Evolutionary conservation across 2,888 invertebrate species (phyloP).

Genomic region (Eledona agricola): DNA sequence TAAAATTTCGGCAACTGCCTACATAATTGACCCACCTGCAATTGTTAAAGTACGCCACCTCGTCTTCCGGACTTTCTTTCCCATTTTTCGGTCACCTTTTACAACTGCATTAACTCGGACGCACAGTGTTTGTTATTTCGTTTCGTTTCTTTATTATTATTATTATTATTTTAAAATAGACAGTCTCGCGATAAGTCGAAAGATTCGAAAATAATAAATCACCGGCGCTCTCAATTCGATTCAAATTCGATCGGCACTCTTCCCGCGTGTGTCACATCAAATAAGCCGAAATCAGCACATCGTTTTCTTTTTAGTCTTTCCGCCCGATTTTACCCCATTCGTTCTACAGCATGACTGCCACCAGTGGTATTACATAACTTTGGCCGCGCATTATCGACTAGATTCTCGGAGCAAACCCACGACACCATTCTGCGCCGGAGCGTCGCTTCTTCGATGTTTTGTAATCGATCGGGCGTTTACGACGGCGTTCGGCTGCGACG

Average conservation of each 20-base stretch:
- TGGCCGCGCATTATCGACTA: conserved; percentile 51
- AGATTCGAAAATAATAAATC: no score
- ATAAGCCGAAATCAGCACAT: conserved; percentile 22
- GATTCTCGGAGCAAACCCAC: conserved; percentile 35
- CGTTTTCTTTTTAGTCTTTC: conserved; percentile 3
- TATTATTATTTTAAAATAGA: no score
- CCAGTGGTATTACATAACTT: conserved; percentile 43
- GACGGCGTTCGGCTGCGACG: conserved; percentile 10
- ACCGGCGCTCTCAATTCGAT: background rate
- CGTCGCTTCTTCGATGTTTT: conserved; percentile 24
- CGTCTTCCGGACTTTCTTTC: conserved; percentile 70
- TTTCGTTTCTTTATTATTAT: no score
- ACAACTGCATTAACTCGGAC: conserved; percentile 5
- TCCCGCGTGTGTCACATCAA: conserved; percentile 16
- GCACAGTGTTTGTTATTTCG: no score
- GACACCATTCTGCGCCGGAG: conserved; percentile 29
- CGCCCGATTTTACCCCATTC: conserved; percentile 15
- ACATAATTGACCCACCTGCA: conserved; percentile 60
- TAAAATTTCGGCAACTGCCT: conserved; percentile 8
- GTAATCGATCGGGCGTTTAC: conserved; percentile 17
- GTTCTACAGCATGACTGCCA: conserved; percentile 24
- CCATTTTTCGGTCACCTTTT: conserved; percentile 60
- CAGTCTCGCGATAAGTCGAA: no score
- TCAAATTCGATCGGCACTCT: conserved; percentile 3
- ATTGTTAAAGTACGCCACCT: conserved; percentile 71